Base-by-base conservation (phyloP, 2,113 vertebrate genomes). In the Peromyscus leucopus region DNA sequence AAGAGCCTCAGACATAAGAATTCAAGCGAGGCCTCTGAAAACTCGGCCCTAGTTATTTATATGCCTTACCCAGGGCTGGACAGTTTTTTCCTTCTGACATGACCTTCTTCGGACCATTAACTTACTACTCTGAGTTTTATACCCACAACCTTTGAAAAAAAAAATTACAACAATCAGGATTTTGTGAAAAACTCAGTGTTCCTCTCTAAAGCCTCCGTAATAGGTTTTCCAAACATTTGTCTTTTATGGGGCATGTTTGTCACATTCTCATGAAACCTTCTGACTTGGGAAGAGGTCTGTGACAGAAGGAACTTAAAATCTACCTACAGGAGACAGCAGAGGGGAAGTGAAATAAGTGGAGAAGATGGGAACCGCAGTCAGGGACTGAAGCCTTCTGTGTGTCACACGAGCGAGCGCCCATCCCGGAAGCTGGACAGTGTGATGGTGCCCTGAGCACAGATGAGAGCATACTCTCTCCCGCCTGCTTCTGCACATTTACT, bases 71-170 rank as follows among this genome's bases (percentile, higher is more conserved):
- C 36, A 51, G 75, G 59, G 28, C 48, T 16, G n/a, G 51, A 39
- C 12, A 26, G 7, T 59, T 46, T 85, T 57, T 74, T 95, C 80
- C 6, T 75, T 69, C 57, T 84, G 82, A 61, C n/a, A 12, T 55
- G 69, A 39, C 91, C 79, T 59, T 48, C 71, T 96, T 91, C 0
- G 0, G 79, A 33, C 87, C n/a, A 48, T 51, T 82, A n/a, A 31
- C 61, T 82, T 72, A 61, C 59, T 87, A 6, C 42, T 67, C 89
- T 89, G 19, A 55, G 61, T 92, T 75, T 89, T 55, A 55, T 11
- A 72, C 39, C 63, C 63, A 91, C 87, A 71, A 89, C 31, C 67
- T 95, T 83, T 36, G 17, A 82, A 59, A 96, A 91, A 96, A 91
- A 48, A 21, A 83, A 89, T 46, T 8, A 48, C 6, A 26, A 79